Percentiles rank a stretch among this genome's conserved stretches.
phyloP scores from a whole-genome alignment of 1,140 invertebrate genomes.

The Trichogramma pretiosum region DNA sequence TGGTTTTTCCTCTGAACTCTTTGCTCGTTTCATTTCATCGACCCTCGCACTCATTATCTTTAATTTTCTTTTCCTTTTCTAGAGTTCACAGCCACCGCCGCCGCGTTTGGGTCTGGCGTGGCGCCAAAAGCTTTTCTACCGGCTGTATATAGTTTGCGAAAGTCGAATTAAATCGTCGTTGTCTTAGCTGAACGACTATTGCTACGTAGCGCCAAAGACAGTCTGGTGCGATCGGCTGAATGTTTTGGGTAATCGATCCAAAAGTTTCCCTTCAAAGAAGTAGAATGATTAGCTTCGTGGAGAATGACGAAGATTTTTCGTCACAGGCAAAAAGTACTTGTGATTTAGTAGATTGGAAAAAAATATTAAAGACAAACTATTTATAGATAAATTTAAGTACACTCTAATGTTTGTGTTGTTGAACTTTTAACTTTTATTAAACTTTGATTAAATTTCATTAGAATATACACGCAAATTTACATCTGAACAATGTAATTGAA shows the following conservation, averaged over 20 bases:
- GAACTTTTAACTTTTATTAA: no score
- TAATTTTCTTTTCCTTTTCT: slow-evolving; percentile 14
- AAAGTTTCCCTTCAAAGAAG: slow-evolving; percentile 3
- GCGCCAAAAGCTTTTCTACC: slow-evolving; percentile 26
- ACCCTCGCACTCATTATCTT: slow-evolving; percentile 19
- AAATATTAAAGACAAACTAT: no score
- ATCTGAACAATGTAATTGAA: no score
- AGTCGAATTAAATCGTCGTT: slow-evolving; percentile 17
- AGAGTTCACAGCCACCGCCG: no score
- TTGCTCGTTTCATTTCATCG: slow-evolving; percentile 25
- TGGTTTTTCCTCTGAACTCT: slow-evolving; percentile 14
- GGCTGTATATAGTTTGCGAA: no score
- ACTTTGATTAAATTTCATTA: no score
- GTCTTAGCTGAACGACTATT: slow-evolving; percentile 6
- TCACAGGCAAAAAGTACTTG: no score
- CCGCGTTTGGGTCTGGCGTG: slow-evolving; percentile 19
- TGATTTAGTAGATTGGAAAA: no score
- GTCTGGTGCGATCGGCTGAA: slow-evolving; percentile 10
- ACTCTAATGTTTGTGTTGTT: no score
- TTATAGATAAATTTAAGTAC: no score
- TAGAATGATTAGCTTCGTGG: slow-evolving; percentile 11
- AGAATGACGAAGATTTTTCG: no score
- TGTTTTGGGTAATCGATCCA: slow-evolving; percentile 16
- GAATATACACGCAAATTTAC: no score
- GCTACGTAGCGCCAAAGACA: not conserved